These are phyloP conservation scores for Mechanitis mazaeus DNA, from an alignment of 2,888 invertebrate species.

Conservation along the genomic window DNA sequence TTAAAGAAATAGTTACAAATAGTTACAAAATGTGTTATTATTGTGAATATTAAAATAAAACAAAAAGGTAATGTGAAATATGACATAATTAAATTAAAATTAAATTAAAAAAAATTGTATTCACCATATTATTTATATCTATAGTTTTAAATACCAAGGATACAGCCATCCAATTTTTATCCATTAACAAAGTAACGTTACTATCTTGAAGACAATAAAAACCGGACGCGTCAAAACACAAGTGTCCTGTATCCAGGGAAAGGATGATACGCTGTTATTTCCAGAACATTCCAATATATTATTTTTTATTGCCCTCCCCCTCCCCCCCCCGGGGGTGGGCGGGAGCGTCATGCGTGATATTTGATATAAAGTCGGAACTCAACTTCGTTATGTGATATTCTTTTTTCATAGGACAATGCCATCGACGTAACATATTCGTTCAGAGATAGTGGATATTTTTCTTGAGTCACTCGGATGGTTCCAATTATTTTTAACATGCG, in stretches of 20 bases:
- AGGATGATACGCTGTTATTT: slow-evolving; percentile 77
- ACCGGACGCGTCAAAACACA: slow-evolving; percentile 68
- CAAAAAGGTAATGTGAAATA: no score
- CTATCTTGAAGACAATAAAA: slow-evolving; percentile 60
- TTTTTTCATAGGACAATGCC: slow-evolving; percentile 75
- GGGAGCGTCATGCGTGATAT: slow-evolving; percentile 74
- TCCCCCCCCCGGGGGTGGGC: slow-evolving; percentile 46
- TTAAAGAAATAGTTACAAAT: neutral
- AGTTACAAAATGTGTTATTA: slow-evolving; percentile 1
- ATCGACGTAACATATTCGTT: slow-evolving; percentile 67
- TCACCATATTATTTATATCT: no score
- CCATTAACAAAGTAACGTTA: no score
- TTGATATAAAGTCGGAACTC: slow-evolving; percentile 77
- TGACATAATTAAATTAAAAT: no score
- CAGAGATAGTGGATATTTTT: slow-evolving; percentile 66
- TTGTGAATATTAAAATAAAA: neutral
- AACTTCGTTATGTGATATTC: slow-evolving; percentile 74
- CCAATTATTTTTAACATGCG: slow-evolving; percentile 70
- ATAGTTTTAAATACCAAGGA: no score
- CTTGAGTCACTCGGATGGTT: slow-evolving; percentile 56
- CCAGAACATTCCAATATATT: slow-evolving; percentile 79
- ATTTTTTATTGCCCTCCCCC: slow-evolving; percentile 71
- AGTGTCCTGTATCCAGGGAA: slow-evolving; percentile 66
- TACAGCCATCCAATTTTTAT: no score
- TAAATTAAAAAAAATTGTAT: no score